Percentiles rank a stretch among this genome's conserved stretches.
Conservation (phyloP, 2,797 vertebrate species). For the Intellagama lesueurii region DNA sequence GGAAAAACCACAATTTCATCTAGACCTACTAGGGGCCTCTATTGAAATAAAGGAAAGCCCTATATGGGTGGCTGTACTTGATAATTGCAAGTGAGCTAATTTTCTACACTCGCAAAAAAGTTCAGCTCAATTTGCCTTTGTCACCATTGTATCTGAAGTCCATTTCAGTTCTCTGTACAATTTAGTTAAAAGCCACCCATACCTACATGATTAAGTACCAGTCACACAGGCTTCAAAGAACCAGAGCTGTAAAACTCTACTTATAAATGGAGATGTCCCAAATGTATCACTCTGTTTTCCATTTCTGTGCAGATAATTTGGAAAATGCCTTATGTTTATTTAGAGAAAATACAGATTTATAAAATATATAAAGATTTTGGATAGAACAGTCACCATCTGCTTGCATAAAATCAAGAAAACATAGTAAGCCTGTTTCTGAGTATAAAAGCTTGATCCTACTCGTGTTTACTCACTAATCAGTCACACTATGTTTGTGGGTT, state of each 20-base stretch:
- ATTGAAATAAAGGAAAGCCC: background rate
- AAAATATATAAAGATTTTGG: background rate
- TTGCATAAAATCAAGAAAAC: background rate
- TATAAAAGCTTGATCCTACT: background rate
- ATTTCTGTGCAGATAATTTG: constrained; percentile 27
- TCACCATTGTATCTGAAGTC: background rate
- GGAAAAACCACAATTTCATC: no score
- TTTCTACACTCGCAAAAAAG: no score
- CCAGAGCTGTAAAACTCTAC: background rate
- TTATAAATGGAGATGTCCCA: constrained; percentile 3
- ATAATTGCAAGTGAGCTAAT: background rate
- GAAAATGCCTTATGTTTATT: constrained; percentile 15
- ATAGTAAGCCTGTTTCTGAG: background rate
- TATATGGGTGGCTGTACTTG: no score
- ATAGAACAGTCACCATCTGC: background rate
- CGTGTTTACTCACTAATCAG: background rate
- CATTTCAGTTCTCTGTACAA: background rate
- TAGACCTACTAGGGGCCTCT: no score
- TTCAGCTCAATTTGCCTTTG: no score
- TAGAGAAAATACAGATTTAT: constrained; percentile 14
- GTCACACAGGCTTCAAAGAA: constrained; percentile 18
- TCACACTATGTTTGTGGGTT: background rate
- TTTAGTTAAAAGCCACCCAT: background rate
- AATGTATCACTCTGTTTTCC: constrained; percentile 9
- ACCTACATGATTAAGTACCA: background rate